These are phyloP conservation scores for Parthenolecanium corni DNA, from an alignment of 2,888 invertebrate genomes.

Conservation along the genomic window DNA sequence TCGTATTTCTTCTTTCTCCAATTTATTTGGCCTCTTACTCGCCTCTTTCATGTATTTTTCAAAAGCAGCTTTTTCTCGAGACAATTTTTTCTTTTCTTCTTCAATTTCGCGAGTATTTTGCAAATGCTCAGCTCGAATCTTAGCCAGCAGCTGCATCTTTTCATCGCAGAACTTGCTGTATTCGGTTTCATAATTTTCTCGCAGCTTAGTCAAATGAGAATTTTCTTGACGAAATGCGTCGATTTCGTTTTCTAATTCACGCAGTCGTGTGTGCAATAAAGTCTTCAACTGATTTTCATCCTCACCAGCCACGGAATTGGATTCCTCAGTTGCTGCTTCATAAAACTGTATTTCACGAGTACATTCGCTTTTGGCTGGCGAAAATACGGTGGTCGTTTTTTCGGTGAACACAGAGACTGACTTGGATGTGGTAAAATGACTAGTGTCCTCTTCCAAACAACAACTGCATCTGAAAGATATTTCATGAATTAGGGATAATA, in stretches of 20 bases:
- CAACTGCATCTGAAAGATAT: slow-evolving; percentile 16
- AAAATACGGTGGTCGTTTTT: slow-evolving; percentile 9
- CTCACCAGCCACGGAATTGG: background rate
- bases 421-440: background rate
- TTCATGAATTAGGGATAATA: too few species aligned
- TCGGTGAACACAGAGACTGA: slow-evolving; percentile 9
- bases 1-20: slow-evolving; percentile 57
- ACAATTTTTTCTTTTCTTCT: slow-evolving; percentile 56
- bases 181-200: slow-evolving; percentile 41
- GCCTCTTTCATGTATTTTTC: slow-evolving; percentile 57
- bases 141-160: slow-evolving; percentile 42
- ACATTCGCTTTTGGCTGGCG: background rate
- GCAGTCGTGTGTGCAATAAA: slow-evolving; percentile 40
- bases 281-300: background rate
- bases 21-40: slow-evolving; percentile 52
- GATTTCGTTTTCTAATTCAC: slow-evolving; percentile 55
- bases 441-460: slow-evolving; percentile 7
- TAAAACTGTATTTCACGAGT: background rate
- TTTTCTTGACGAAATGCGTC: slow-evolving; percentile 46
- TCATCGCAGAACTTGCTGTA: slow-evolving; percentile 47
- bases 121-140: slow-evolving; percentile 50
- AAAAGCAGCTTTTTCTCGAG: slow-evolving; percentile 52
- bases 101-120: slow-evolving; percentile 53
- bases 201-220: slow-evolving; percentile 39
- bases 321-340: background rate